phyloP scores from a whole-genome alignment of 2,888 invertebrate species.

The Chorisops tibialis region DNA sequence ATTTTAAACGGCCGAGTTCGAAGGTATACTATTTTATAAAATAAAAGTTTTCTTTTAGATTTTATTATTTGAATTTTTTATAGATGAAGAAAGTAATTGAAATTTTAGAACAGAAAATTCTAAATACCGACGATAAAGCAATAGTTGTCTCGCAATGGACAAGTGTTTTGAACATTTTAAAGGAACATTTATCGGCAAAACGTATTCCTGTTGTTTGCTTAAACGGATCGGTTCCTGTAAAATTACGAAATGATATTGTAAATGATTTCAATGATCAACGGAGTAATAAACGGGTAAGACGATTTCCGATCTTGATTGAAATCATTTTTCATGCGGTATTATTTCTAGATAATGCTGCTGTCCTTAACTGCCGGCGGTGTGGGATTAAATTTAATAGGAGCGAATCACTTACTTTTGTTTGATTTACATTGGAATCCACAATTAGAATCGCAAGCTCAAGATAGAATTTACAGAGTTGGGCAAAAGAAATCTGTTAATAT shows the following conservation, averaged over 20 bases:
- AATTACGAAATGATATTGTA: constrained; percentile 67
- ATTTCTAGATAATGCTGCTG: constrained; percentile 65
- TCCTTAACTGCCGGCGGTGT: constrained; percentile 93
- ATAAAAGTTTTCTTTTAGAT: constrained; percentile 13
- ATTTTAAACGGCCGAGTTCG: constrained; percentile 59
- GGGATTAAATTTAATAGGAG: constrained; percentile 89
- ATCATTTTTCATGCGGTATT: background rate
- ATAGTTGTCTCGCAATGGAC: constrained; percentile 95
- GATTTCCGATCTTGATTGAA: background rate
- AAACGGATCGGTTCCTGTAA: constrained; percentile 71
- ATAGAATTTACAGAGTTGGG: constrained; percentile 88
- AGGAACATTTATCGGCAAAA: constrained; percentile 57
- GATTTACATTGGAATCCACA: constrained; percentile 99
- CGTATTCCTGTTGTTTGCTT: constrained; percentile 63
- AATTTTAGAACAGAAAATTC: constrained; percentile 56
- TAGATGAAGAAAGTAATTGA: constrained; percentile 60
- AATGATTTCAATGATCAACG: constrained; percentile 65
- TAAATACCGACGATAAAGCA: constrained; percentile 63
- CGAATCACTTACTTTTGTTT: constrained; percentile 82
- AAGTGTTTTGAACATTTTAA: constrained; percentile 70
- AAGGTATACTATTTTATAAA: constrained; percentile 43
- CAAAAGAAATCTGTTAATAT: constrained; percentile 78
- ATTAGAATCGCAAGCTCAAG: constrained; percentile 90
- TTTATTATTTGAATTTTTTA: constrained; percentile 28
- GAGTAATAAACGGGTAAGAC: constrained; percentile 56